Base-by-base conservation (phyloP, 37 sponge, comb jelly and placozoan species). In the Diacarnus erythraeanus region DNA sequence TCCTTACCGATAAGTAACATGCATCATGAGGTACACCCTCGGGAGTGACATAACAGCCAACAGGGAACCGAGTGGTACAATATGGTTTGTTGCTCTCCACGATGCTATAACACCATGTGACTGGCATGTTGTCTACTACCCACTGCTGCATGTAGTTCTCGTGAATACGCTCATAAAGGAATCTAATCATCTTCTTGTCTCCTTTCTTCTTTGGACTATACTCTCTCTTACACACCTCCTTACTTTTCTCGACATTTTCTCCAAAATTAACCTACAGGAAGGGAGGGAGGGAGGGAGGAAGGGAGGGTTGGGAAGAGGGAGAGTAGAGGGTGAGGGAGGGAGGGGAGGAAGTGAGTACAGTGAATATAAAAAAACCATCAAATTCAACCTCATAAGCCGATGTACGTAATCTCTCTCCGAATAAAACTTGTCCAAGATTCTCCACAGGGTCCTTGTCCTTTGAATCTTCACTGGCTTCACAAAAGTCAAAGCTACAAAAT, bases 81-180 rank as follows among this genome's bases (percentile, higher is more conserved):
- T 79, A 84, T 31, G 78, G 88, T 34, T 87, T 75, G 31, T 84
- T 68, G 57, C 78, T 83, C 33, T 80, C 76, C 44, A 66, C 26
- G 40, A 79, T 72, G 2, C 51, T 36, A 68, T 91, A 92, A 69
- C 99, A 99, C 95, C 97, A 96, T 0, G 97, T 91, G 51, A 99
- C 95, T 0, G 99, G 99, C 97, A 99, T 96, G 81, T 99, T 99
- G 76, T 99, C 99, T 37, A 95, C 84, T 18, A 97, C 93, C 93
- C 93, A 92, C 21, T 84, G 80, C 34, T 92, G 85, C 86, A 88
- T 85, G 83, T 92, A 92, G 38, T 67, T 82, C 70, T 92, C 89
- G 54, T 81, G 80, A 59, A 92, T 88, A 18, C 86, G 59, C 22
- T 84, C 67, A 3, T 72, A 42, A n/a, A 92, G 75, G 38, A 92